A percentile compares a stretch with the other conserved stretches of the same genome.
Conservation (phyloP, 2,113 vertebrate genomes). For the Myotis davidii region DNA sequence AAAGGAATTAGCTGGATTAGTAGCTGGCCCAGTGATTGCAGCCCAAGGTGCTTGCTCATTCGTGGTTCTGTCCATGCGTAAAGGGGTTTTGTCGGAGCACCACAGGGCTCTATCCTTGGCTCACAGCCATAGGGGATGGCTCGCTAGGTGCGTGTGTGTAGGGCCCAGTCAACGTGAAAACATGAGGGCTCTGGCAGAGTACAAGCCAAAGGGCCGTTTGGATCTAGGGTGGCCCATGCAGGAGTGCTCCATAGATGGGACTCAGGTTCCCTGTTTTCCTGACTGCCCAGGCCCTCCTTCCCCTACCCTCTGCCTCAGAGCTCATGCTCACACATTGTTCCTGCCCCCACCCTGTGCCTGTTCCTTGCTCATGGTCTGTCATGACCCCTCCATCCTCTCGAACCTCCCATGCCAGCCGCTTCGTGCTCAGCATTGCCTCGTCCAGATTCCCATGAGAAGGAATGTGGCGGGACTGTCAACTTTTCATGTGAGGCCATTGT, state of each 20-base stretch:
- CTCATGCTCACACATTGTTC: too few species aligned
- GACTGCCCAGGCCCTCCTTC: not conserved
- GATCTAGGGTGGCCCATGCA: too few species aligned
- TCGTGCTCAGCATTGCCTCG: not conserved
- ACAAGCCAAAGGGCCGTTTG: not conserved
- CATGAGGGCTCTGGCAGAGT: not conserved
- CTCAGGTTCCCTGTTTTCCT: not conserved
- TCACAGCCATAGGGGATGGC: fast-evolving
- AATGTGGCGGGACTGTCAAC: not conserved
- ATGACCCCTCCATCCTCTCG: not conserved
- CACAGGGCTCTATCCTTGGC: not conserved
- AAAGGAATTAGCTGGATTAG: not conserved
- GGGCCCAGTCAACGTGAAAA: not conserved
- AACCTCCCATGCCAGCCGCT: not conserved
- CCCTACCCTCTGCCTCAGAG: not conserved
- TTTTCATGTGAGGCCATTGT: not conserved
- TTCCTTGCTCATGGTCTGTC: fast-evolving
- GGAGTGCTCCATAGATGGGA: not conserved
- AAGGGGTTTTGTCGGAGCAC: not conserved
- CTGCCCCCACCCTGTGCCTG: fast-evolving
- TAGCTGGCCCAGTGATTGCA: not conserved
- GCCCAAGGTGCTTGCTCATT: not conserved
- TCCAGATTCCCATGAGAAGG: not conserved
- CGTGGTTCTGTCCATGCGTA: not conserved
- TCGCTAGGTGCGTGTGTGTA: too few species aligned